Evolutionary conservation across 2,797 vertebrate genomes (phyloP), one percentile per base, ranked within the genome.

Genomic region (Pseudomugil tenellus): DNA sequence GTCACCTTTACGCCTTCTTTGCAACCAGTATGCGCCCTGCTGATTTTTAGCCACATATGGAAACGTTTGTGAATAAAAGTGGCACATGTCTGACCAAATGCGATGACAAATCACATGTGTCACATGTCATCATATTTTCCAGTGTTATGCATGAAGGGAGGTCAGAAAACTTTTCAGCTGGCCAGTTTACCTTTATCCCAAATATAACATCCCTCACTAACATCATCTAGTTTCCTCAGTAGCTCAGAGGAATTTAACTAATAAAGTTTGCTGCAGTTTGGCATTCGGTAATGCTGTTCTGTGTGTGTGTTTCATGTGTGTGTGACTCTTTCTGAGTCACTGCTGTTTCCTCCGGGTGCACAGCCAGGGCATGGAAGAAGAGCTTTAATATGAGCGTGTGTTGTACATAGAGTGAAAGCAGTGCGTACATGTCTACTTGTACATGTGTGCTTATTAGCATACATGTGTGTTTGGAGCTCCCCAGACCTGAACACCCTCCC

Each of bases 301-400:
- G 51, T 48, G 43, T 51, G 23, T 83, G 76, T 85, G 77, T 55
- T 62, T 85, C 34, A 77, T 58, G 62, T 62, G 65, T 77, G 48
- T 67, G 70, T 92, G 91, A 93, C 77, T 93, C 77, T 84, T 17
- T 79, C 66, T 93, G 87, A 93, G 63, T 93, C 92, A 93, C 80
- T 59, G 76, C 77, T 81, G 77, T 79, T 79, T 85, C 91, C 90
- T 81, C 61, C 72, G 79, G 83, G 86, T 87, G 83, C 79, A 75
- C 69, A 67, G 79, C 72, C 77, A 75, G 77, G 84, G 80, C 75
- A 85, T 49, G 48, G 67, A 67, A 79, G 63, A 57, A 55, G 77
- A 58, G 53, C 70, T 76, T 72, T 35, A 75, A 52, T 78, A 68
- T 39, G 77, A 62, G 72, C 69, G 72, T 78, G 74, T 63, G 62